Evolutionary conservation across 2,797 vertebrate species (phyloP), one percentile per base, ranked within the genome.

Genomic region (Pangasius larnaudii): DNA sequence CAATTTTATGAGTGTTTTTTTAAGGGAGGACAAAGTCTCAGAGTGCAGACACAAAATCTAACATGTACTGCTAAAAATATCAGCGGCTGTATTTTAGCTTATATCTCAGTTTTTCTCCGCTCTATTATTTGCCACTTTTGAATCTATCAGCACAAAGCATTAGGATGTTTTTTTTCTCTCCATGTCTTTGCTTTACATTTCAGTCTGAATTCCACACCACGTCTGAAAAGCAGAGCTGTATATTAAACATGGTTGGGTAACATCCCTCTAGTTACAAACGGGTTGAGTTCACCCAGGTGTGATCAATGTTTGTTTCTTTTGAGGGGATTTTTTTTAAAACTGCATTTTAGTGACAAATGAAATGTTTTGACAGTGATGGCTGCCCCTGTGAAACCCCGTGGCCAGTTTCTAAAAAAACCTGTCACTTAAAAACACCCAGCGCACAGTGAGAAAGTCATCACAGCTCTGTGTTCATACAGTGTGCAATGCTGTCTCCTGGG

Each of bases 11-110:
- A 6, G 18, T 72, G 53, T 56, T 85, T 89, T 91, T 80, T 89
- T 86, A 85, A 83, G 86, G 36, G 36, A 86, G 87, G 88, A 85
- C 85, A 51, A 83, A 81, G 90, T 84, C 83, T 89, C 84, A 88
- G 80, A 86, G 85, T 69, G 86, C 72, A 84, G 75, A 85, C 86
- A 78, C 56, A 77, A 91, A 91, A 87, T 91, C 90, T 93, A 90
- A 92, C 93, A 92, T 92, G 89, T 92, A 92, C 88, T 91, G 93
- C 94, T 96, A 95, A 95, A 96, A 96, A 96, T 95, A 96, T 94
- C 91, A 90, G 6, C 61, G 85, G 86, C 85, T 82, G 87, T 85
- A 90, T 91, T 92, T 91, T 88, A 87, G 81, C 86, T 89, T 77
- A 85, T 85, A 88, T 87, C 82, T 83, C 72, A 86, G 85, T 88